phyloP scores from a whole-genome alignment of 2,888 invertebrate species.

The Elegia similella region DNA sequence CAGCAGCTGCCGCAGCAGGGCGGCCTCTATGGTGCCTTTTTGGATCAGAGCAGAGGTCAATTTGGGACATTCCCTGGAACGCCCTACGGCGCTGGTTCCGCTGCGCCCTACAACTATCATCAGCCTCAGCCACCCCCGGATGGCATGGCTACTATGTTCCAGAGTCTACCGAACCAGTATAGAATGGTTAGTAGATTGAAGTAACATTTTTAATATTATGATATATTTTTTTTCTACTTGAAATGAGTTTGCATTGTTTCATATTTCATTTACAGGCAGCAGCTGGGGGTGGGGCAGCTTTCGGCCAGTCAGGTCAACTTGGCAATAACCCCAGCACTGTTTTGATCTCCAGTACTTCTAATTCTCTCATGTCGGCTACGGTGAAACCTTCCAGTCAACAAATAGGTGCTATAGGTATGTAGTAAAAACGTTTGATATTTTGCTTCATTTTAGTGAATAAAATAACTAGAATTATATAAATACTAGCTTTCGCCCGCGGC shows the following conservation, averaged over 20 bases:
- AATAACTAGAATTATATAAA: too few relatives aligned
- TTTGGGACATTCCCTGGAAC: conserved; percentile 89
- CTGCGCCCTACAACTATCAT: conserved; percentile 86
- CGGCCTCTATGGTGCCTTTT: conserved; percentile 91
- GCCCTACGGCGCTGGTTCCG: conserved; percentile 85
- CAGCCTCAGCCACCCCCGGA: conserved; percentile 83
- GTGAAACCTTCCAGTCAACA: conserved; percentile 91
- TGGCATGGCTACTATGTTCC: conserved; percentile 52
- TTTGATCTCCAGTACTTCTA: conserved; percentile 92
- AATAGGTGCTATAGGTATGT: conserved; percentile 90
- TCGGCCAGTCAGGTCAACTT: conserved; percentile 90
- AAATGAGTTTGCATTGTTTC: too few relatives aligned
- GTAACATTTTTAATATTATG: background rate
- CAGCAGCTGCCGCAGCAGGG: conserved; percentile 86
- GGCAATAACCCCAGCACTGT: conserved; percentile 92
- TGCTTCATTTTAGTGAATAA: too few relatives aligned
- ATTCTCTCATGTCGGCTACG: conserved; percentile 93
- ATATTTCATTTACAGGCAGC: conserved; percentile 61
- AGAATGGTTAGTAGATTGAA: conserved; percentile 59
- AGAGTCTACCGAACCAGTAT: conserved; percentile 72
- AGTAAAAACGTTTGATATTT: conserved; percentile 13
- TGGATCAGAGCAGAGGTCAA: conserved; percentile 88
- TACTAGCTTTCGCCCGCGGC: too few relatives aligned
- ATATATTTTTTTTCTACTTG: background rate
- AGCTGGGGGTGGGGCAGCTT: conserved; percentile 84